These are phyloP conservation scores for Clarias macrocephalus DNA, from an alignment of 2,113 vertebrate species.

Conservation along the genomic window DNA sequence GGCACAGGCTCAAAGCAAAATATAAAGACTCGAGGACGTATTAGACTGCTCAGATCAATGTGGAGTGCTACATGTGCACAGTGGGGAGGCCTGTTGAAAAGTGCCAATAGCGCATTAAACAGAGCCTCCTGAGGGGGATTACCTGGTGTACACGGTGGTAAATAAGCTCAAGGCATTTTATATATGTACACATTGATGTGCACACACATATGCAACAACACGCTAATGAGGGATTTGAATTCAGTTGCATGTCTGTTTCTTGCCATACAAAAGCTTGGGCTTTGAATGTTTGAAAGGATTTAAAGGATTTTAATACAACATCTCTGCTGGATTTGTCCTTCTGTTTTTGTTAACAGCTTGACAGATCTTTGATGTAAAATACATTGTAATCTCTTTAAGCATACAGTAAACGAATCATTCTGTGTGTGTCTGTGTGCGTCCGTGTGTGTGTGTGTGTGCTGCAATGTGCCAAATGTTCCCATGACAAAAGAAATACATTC, in stretches of 20 bases:
- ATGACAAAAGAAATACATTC: not conserved
- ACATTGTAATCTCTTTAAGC: not conserved
- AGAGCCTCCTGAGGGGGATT: conserved; percentile 34
- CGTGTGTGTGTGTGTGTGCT: conserved; percentile 1
- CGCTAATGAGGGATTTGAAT: conserved; percentile 18
- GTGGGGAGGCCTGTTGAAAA: conserved; percentile 22
- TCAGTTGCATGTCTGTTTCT: conserved; percentile 19
- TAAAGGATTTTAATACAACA: conserved; percentile 23
- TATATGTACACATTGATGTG: conserved; percentile 35
- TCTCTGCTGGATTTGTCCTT: conserved; percentile 22
- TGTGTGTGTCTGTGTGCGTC: not conserved
- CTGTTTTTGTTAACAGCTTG: not conserved
- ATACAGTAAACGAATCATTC: not conserved
- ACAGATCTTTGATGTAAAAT: not conserved
- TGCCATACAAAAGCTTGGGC: not conserved
- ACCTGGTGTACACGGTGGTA: conserved; percentile 45
- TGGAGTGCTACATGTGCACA: conserved; percentile 33
- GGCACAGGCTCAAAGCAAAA: conserved; percentile 21
- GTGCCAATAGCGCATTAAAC: conserved; percentile 32
- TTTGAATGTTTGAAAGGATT: not conserved
- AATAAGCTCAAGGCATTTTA: conserved; percentile 33
- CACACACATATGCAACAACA: conserved; percentile 5
- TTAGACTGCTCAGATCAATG: conserved; percentile 50
- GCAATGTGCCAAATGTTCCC: not conserved
- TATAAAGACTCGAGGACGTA: conserved; percentile 33